phyloP scores from a whole-genome alignment of 2,888 invertebrate species.

The Minunthozetes semirufus region DNA sequence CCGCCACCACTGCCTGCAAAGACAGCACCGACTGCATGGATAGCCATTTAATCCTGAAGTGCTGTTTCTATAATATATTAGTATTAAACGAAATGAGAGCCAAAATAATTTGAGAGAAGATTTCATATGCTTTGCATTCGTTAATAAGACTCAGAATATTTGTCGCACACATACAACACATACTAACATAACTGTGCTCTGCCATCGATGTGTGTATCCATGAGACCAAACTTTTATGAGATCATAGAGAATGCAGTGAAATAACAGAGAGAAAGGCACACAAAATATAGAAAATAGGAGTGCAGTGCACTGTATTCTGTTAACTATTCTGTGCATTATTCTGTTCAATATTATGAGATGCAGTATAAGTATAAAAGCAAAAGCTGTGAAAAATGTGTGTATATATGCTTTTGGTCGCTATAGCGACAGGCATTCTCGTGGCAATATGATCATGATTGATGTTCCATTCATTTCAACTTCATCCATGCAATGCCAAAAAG shows the following conservation, averaged over 20 bases:
- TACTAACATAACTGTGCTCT: slow-evolving; percentile 2
- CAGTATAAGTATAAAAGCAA: slow-evolving; percentile 19
- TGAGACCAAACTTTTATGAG: slow-evolving; percentile 22
- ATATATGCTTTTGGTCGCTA: slow-evolving; percentile 17
- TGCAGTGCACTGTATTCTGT: neutral
- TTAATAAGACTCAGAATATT: neutral
- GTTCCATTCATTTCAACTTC: slow-evolving; percentile 29
- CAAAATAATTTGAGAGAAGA: slow-evolving; percentile 8
- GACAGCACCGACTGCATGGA: neutral
- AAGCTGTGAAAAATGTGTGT: slow-evolving; percentile 23
- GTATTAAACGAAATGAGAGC: neutral
- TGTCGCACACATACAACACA: neutral
- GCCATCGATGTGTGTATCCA: neutral
- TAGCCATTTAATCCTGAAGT: slow-evolving; percentile 3
- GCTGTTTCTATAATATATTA: slow-evolving; percentile 5
- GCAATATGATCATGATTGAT: slow-evolving; percentile 34
- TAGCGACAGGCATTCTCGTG: slow-evolving; percentile 8
- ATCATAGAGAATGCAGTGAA: neutral
- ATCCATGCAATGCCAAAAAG: slow-evolving; percentile 30
- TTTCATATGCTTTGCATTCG: neutral
- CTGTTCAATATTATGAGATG: slow-evolving; percentile 16
- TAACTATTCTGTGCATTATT: neutral
- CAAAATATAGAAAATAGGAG: neutral
- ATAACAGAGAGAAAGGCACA: neutral
- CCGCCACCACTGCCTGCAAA: neutral